Evolutionary conservation across 2,888 invertebrate genomes (phyloP).

Genomic region (Ennomos fuscantarius): DNA sequence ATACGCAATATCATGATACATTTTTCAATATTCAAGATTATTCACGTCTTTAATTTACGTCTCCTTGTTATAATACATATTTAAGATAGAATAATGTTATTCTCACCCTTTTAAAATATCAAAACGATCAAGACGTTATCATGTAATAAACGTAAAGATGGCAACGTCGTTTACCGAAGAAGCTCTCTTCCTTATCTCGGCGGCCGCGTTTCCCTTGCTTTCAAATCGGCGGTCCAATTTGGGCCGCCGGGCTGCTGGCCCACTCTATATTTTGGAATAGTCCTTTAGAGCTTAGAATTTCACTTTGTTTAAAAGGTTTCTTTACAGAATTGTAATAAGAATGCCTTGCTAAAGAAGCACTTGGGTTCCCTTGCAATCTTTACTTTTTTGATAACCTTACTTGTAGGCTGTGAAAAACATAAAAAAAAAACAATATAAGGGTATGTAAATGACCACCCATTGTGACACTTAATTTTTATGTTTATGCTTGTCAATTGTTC

Average conservation of each 20-base stretch:
- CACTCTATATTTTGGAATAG: conserved; percentile 22
- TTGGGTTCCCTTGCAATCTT: no score
- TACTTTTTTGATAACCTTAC: no score
- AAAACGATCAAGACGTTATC: conserved; percentile 33
- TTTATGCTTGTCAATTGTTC: no score
- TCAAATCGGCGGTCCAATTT: conserved; percentile 29
- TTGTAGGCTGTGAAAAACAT: no score
- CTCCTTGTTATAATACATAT: conserved; percentile 15
- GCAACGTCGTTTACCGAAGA: conserved; percentile 25
- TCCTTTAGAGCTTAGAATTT: conserved; percentile 12
- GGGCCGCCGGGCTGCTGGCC: background rate
- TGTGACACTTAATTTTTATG: no score
- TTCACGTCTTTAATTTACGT: conserved; percentile 14
- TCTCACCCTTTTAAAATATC: conserved; percentile 30
- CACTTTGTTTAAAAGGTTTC: conserved; percentile 20
- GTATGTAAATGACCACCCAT: no score
- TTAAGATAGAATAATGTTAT: conserved; percentile 18
- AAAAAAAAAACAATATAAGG: no score
- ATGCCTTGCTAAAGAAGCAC: background rate
- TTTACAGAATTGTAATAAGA: conserved; percentile 11
- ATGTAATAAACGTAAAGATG: conserved; percentile 34
- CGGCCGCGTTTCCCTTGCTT: conserved; percentile 30
- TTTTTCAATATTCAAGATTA: background rate
- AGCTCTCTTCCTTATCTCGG: conserved; percentile 28
- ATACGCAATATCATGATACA: no score